These are phyloP conservation scores for Phalacrocorax brasilianus DNA, from an alignment of 2,113 vertebrate genomes.

Conservation along the genomic window DNA sequence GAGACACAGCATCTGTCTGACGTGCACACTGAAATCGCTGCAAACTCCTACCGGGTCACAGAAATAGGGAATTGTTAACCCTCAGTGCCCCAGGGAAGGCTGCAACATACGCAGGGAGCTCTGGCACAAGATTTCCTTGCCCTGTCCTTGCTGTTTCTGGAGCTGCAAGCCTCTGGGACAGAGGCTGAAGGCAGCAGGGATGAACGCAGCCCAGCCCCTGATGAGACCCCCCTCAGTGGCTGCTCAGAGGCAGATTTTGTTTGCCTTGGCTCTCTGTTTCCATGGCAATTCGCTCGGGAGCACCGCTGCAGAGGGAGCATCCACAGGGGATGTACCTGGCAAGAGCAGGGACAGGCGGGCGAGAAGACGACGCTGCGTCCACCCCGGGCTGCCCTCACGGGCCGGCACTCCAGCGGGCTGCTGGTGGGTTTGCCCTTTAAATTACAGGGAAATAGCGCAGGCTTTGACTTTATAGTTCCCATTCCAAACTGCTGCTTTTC, in stretches of 20 bases:
- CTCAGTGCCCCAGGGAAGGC: background rate
- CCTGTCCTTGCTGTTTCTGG: background rate
- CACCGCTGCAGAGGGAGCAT: background rate
- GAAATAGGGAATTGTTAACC: background rate
- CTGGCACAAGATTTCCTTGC: background rate
- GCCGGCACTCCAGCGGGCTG: background rate
- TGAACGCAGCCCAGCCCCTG: background rate
- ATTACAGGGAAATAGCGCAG: background rate
- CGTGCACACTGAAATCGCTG: rapidly evolving
- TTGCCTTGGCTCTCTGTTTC: constrained; percentile 16
- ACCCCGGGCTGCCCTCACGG: rapidly evolving
- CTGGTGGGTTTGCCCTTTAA: background rate
- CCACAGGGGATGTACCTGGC: background rate
- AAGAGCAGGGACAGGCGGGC: background rate
- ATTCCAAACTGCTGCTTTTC: background rate
- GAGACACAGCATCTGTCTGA: background rate
- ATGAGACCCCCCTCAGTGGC: background rate
- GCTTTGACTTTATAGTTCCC: too few species aligned
- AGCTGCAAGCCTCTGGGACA: background rate
- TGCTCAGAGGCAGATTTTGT: background rate
- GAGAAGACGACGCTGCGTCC: background rate
- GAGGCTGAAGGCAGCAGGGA: background rate
- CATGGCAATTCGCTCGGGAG: background rate
- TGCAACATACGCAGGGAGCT: background rate
- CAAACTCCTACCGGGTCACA: background rate